Evolutionary conservation across 2,888 invertebrate genomes (phyloP), one percentile per base, ranked within the genome.

Genomic region (Drosophila limbata): DNA sequence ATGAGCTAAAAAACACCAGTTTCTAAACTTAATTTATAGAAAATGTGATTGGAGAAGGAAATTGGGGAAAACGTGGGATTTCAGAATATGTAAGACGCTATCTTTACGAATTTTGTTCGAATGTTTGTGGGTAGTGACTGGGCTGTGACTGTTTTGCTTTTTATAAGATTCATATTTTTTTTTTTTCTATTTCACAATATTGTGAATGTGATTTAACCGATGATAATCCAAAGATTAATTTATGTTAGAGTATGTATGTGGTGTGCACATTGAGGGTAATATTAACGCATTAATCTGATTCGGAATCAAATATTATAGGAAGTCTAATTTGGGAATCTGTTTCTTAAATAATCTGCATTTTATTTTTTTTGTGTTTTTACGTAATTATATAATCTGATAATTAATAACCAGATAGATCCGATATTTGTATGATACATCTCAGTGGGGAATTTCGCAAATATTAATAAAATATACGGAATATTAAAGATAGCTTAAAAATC

Each of bases 11-110:
- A 33, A 13, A 31, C 31, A n/a, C 2, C 21, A 56, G 37, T 25
- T 51, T 39, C 35, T 25, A 21, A 10, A 39, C 25, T 25, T 15
- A 10, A 19, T 51, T 51, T 21, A 19, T 13, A 15, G 48, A 47
- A 57, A 50, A 19, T 19, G 35, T 15, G 11, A 33, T 37, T 11
- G 33, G 15, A 71, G 35, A 52, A 25, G 60, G 56, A 63, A 37
- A n/a, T 33, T 19, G 19, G 35, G 50, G 13, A 50, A 13, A 50
- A 19, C 35, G 33, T 50, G 50, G 50, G 33, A 35, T 35, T 35
- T 50, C n/a, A 50, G 1, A 28, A 47, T 4, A 47, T 28, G 28
- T 47, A 50, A 50, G 50, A 50, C 50, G 33, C 17, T 33, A 33
- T 19, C 33, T 33, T 19, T 50, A 33, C 33, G 17, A 33, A 48